Base-by-base conservation (phyloP, 2,113 vertebrate genomes). In the Elephantulus edwardii region DNA sequence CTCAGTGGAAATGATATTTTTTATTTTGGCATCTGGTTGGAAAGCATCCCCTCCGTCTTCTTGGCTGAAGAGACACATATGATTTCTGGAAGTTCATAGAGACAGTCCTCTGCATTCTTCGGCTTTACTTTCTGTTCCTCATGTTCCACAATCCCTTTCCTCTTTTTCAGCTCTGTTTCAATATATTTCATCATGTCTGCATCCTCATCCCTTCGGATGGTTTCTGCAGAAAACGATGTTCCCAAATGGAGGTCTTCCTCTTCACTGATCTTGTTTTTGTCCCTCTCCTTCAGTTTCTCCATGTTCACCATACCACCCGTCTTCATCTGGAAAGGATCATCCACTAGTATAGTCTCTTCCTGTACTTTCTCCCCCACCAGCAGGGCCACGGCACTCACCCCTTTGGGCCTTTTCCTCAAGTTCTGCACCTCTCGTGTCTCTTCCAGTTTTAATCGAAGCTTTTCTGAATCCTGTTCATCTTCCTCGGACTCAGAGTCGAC, bases 141-240 rank as follows among this genome's bases (percentile, higher is more conserved):
- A 0, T 98, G 98, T 93, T 99, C 99, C 92, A 99, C 98, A 54
- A 99, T 97, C 11, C 99, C 99, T 74, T 99, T 99, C 96, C 98
- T 98, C 97, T 99, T 99, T 97, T 99, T 99, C 86, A 99, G 97
- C 96, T 99, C 99, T 0, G 99, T 99, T 96, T 99, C 99, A n/a
- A 99, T 99, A 95, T 99, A 99, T 95, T 99, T 99, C 99, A 99
- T 99, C 99, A 99, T 99, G 97, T 99, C 99, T 2, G 99, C 99
- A 91, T 99, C 99, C 96, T 99, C 99, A 54, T 99, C 99, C 93
- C 99, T 97, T 96, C 99, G 97, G 97, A 99, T 99, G 50, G 99
- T 99, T 95, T 99, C 99, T 14, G 99, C 99, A 1, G 99, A 99
- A 95, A 99, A 99, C 0, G 99, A 99, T 0, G 99, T 99, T 16